These are phyloP conservation scores for Drosophila phalerata DNA, from an alignment of 2,888 invertebrate genomes.

Conservation along the genomic window DNA sequence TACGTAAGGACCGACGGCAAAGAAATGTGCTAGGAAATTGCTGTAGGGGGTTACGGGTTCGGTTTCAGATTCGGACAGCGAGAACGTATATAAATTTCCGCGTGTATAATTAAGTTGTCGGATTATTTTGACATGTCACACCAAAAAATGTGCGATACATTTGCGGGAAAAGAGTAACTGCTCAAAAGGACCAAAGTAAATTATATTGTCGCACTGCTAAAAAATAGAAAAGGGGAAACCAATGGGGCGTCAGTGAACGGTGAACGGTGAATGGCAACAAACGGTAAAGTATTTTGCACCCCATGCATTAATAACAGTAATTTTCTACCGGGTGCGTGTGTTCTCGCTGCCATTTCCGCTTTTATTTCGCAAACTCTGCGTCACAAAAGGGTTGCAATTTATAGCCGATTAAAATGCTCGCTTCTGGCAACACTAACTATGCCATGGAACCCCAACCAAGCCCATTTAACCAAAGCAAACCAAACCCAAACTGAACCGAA, in stretches of 20 bases:
- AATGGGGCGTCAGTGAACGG: constrained; percentile 59
- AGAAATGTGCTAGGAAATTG: constrained; percentile 62
- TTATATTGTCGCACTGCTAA: constrained; percentile 66
- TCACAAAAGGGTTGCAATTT: constrained; percentile 78
- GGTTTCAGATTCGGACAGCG: constrained; percentile 23
- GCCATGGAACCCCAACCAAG: constrained; percentile 7
- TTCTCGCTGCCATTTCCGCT: constrained; percentile 43
- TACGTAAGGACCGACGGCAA: constrained; percentile 50
- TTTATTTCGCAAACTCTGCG: constrained; percentile 51
- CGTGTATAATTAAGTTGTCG: constrained; percentile 85
- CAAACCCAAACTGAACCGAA: constrained; percentile 9
- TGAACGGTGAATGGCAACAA: constrained; percentile 26
- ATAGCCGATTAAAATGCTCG: constrained; percentile 73
- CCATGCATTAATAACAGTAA: constrained; percentile 78
- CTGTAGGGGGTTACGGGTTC: constrained; percentile 23
- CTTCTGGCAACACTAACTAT: constrained; percentile 49
- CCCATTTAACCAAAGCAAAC: not conserved
- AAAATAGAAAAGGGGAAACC: constrained; percentile 38
- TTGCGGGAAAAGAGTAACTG: constrained; percentile 61
- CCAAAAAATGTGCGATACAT: constrained; percentile 58
- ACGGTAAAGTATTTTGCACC: constrained; percentile 67
- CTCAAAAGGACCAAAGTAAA: constrained; percentile 54
- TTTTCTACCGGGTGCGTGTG: constrained; percentile 64
- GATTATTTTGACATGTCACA: constrained; percentile 84
- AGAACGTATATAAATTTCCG: constrained; percentile 64